Conservation (phyloP, 2,888 invertebrate genomes). For the Drosophila vallismaia region DNA sequence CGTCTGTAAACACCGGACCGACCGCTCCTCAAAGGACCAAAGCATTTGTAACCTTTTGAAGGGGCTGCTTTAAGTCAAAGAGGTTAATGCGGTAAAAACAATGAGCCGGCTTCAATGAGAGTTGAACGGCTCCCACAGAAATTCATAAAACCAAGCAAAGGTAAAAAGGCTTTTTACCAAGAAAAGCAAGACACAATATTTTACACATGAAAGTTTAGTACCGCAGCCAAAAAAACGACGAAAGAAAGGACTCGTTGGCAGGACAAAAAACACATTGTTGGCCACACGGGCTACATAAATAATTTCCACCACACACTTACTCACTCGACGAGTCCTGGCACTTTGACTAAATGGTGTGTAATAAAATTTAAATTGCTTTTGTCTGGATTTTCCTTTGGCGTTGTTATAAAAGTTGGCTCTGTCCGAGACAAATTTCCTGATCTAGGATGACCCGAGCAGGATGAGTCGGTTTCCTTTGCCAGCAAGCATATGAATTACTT, state of each 20-base stretch:
- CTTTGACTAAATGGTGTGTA: constrained; percentile 65
- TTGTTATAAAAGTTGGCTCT: constrained; percentile 19
- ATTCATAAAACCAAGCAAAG: constrained; percentile 32
- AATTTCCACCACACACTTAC: constrained; percentile 46
- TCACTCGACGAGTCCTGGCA: constrained; percentile 39
- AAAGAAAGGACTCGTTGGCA: neutral
- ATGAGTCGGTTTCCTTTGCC: neutral
- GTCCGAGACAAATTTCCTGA: constrained; percentile 11
- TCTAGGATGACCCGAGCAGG: neutral
- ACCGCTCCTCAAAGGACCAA: neutral
- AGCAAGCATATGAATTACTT: no score
- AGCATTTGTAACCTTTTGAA: constrained; percentile 14
- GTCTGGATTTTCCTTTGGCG: constrained; percentile 49
- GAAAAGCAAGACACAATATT: constrained; percentile 59
- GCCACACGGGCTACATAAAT: constrained; percentile 54
- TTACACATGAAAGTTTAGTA: constrained; percentile 48
- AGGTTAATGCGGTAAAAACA: constrained; percentile 18
- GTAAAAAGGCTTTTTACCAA: constrained; percentile 56
- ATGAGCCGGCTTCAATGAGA: constrained; percentile 31
- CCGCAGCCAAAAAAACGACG: constrained; percentile 15
- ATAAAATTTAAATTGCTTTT: constrained; percentile 71
- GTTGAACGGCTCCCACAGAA: constrained; percentile 26
- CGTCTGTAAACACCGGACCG: constrained; percentile 27
- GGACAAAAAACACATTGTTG: constrained; percentile 40
- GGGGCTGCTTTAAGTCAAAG: constrained; percentile 22